Evolutionary conservation across 2,113 vertebrate species (phyloP), one percentile per base, ranked within the genome.

Genomic region (Suricata suricatta): DNA sequence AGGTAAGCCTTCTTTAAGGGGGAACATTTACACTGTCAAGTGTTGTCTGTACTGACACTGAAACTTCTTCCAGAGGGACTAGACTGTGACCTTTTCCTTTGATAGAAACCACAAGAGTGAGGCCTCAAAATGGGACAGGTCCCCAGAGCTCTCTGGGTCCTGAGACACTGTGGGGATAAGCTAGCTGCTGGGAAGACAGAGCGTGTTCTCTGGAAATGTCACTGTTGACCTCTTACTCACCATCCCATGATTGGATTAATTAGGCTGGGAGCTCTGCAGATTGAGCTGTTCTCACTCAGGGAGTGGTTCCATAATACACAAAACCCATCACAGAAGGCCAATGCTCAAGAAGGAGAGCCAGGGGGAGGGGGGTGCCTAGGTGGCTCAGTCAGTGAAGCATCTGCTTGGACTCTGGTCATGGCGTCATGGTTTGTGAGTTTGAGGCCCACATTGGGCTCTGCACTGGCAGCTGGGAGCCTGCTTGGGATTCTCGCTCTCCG

Each of bases 281-380:
- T 66, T 66, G 95, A 97, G 96, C 91, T 90, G 86, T 88, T 97
- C 52, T 63, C 94, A 93, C 96, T 98, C 97, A 96, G 98, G 97
- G 98, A 98, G 98, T 25, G 97, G 95, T 87, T 98, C 98, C 95
- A 60, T 38, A 95, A 93, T 4, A 44, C 97, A 88, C 97, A 84
- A 93, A 98, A 86, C 57, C 92, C 96, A 93, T 85, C n/a, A 72
- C 90, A 89, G 92, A 93, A 96, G 95, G 97, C 96, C 97, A 94
- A 57, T 81, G 93, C 97, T 91, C 50, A 92, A 71, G 95, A 90
- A 96, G 63, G 93, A 96, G 93, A 87, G 90, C 54, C 21, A 35
- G 21, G 54, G 57, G 57, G 57, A 2, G 21, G 21, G 54, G 57
- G 57, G 21, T 0, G 8, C 57, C 57, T 60, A 7, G 19, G 57